Base-by-base conservation (phyloP, 53 echinoderm and acorn worm genomes). In the Actinopyga echinites region DNA sequence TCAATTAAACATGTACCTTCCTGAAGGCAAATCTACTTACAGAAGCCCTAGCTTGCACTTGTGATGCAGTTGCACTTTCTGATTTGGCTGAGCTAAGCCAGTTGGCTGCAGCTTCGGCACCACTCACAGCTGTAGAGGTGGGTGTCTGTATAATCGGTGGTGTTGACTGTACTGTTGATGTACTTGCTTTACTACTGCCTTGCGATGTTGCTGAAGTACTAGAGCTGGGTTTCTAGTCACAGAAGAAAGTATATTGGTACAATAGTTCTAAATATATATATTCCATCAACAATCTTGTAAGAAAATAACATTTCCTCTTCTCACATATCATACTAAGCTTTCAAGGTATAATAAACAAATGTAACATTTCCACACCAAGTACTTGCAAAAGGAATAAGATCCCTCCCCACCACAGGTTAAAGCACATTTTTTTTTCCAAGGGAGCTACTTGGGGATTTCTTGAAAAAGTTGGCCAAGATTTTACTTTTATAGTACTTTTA, bases 31-130 rank as follows among this genome's bases (percentile, higher is more conserved):
- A 49, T 49, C 49, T 15, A 95, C 95, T 95, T 84, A 95, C 95
- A 82, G 82, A 86, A 45, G 54, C 45, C 34, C 85, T 75, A 21
- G 95, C 91, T 29, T 64, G 80, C 40, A 86, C 64, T 19, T 81
- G 79, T 35, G 69, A 57, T 17, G 69, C 57, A n/a, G 75, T 83
- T 2, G 86, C 89, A 29, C 87, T 93, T 65, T 96, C 96, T 17
- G 93, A 93, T 85, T 93, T 93, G 35, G 96, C 96, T 65, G 92
- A 94, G 54, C 90, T 92, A 36, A 96, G 81, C 96, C 96, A 96
- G 30, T 88, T 92, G 42, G 96, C 96, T 34, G 96, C 96, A 53
- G 96, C 96, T 40, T 96, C 90, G 40, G 92, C 83, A 4, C 93
- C 86, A 45, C 84, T 96, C 35, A 93, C 82, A 49, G 92, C 61